These are phyloP conservation scores for Drosophila melanica DNA, from an alignment of 1,140 invertebrate genomes.

Conservation along the genomic window DNA sequence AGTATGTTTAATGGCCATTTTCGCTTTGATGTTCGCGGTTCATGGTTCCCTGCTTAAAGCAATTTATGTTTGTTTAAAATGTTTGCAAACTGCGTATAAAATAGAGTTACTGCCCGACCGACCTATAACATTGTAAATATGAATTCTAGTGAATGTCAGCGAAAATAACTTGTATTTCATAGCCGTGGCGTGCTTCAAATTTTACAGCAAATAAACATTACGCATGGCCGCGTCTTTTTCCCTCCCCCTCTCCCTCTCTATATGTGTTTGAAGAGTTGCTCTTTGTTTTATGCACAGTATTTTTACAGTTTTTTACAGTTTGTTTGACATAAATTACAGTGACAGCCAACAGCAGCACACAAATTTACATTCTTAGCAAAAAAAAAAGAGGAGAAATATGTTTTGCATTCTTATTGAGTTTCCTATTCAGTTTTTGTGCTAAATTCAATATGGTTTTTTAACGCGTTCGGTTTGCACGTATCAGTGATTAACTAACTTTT, in stretches of 20 bases:
- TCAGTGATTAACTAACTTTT: no score
- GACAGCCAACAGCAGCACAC: conserved; percentile 41
- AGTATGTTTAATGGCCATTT: conserved; percentile 68
- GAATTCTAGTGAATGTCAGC: conserved; percentile 41
- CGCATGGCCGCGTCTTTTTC: conserved; percentile 59
- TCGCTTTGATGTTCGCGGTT: conserved; percentile 56
- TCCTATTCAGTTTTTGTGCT: no score
- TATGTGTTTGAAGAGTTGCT: conserved; percentile 49
- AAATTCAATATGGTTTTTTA: no score
- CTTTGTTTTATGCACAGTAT: conserved; percentile 59
- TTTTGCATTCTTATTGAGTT: no score
- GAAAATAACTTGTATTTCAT: conserved; percentile 59
- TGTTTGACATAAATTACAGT: conserved; percentile 71
- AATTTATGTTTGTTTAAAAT: conserved; percentile 61
- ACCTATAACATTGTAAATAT: conserved; percentile 25
- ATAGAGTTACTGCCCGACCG: conserved; percentile 68
- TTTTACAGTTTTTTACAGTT: conserved; percentile 64
- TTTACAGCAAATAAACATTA: conserved; percentile 74
- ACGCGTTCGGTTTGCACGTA: no score
- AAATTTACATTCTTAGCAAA: background rate
- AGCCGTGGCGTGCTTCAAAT: conserved; percentile 66
- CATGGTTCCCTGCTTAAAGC: conserved; percentile 45
- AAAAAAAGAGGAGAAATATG: conserved; percentile 9
- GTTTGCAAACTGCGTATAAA: conserved; percentile 31
- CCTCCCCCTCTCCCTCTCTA: background rate